phyloP scores from a whole-genome alignment of 1,140 invertebrate genomes.

The Drosophila pseudoobscura region DNA sequence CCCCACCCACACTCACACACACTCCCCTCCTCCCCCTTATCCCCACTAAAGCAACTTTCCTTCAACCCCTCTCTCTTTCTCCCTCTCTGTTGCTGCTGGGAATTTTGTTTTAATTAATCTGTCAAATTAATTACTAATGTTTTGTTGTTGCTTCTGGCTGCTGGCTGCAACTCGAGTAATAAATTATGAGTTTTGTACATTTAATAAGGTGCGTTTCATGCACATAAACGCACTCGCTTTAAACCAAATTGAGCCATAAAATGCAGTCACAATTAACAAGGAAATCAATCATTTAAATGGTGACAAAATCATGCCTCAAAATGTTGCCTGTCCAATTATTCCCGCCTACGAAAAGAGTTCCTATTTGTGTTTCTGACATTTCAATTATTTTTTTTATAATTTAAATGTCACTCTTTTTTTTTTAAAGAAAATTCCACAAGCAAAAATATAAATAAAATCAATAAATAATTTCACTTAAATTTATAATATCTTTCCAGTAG shows the following conservation, averaged over 20 bases:
- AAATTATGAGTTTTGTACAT: slow-evolving; percentile 1
- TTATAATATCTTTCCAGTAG: no score
- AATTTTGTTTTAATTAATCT: slow-evolving; percentile 64
- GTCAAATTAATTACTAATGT: slow-evolving; percentile 59
- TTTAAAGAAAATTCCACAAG: no score
- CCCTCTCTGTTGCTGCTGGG: slow-evolving; percentile 1
- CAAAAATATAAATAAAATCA: no score
- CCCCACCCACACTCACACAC: slow-evolving; percentile 36
- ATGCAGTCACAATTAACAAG: slow-evolving; percentile 11
- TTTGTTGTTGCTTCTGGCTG: slow-evolving; percentile 3
- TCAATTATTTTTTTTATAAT: slow-evolving; percentile 3
- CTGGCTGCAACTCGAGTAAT: neutral
- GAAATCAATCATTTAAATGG: slow-evolving; percentile 29
- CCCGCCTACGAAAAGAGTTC: neutral
- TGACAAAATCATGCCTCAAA: neutral
- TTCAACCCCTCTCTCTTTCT: neutral
- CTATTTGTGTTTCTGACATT: slow-evolving; percentile 8
- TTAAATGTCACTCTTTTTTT: neutral
- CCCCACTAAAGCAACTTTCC: no score
- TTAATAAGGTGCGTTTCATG: neutral
- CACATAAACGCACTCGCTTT: neutral
- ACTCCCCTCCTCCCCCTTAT: slow-evolving; percentile 7
- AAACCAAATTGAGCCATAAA: neutral
- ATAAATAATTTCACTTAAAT: no score
- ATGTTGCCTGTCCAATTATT: slow-evolving; percentile 23